Evolutionary conservation across 2,888 invertebrate species (phyloP), one percentile per base, ranked within the genome.

Genomic region (Drosophila yooni): DNA sequence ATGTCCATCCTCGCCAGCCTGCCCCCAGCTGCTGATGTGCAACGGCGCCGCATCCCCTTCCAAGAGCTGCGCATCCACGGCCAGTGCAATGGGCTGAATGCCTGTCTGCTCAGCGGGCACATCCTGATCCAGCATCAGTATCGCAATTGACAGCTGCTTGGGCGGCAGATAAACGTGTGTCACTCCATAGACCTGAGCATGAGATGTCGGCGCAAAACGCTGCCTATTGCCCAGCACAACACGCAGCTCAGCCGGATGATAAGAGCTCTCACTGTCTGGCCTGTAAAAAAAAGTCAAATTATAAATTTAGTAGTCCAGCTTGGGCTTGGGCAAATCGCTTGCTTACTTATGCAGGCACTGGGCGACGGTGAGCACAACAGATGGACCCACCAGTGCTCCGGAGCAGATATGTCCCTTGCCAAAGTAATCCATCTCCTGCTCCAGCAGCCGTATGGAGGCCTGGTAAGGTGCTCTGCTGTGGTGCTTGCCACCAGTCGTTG

Each of bases 391-490:
- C 54, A 93, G 50, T 0, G 90, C 92, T 0, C 92, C 92, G 21
- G 92, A 89, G 27, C 92, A 92, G n/a, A 93, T 91, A 57, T 92
- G 92, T 0, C 93, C 92, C 60, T 91, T 88, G 53, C 92, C 92
- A 51, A 88, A 92, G 48, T 77, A 76, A 18, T 74, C 74, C 63
- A 57, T 54, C 48, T 92, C 92, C 18, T 74, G 60, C 11, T 79
- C 78, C 21, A 73, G 43, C 66, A 92, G 52, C 1, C 92, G 90
- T 60, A 93, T 91, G 15, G 93, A 93, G 11, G 92, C 92, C 69
- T 92, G 92, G 63, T 92, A 77, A 1, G 86, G 79, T 0, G 84
- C 87, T 15, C 43, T 52, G 1, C 29, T 61, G 1, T 51, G 36
- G 5, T 36, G 29, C 5, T 38, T 51, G 6, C 46, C 13, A 11